Percentiles rank a stretch among this genome's conserved stretches.
Conservation (phyloP, 2,888 invertebrate species). For the Eupeodes latifasciatus region DNA sequence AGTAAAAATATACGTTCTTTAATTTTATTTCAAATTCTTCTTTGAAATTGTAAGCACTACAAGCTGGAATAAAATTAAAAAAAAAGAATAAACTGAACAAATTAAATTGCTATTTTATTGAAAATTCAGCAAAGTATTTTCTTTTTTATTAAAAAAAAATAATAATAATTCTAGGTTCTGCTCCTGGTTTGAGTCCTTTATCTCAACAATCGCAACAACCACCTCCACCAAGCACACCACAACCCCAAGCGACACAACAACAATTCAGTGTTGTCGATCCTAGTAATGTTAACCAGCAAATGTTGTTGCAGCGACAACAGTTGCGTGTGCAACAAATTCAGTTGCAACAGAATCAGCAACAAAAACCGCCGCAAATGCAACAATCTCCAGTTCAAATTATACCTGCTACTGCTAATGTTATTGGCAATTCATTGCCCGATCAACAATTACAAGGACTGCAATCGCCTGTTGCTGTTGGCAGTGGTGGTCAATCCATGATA, state of each 20-base stretch:
- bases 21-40: too few relatives aligned
- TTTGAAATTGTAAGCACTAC: background rate
- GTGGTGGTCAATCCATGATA: slow-evolving; percentile 78
- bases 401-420: slow-evolving; percentile 79
- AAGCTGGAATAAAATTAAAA: background rate
- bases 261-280: slow-evolving; percentile 79
- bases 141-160: slow-evolving; percentile 10
- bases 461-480: slow-evolving; percentile 66
- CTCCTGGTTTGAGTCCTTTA: slow-evolving; percentile 83
- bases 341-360: slow-evolving; percentile 78
- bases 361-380: slow-evolving; percentile 78
- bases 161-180: slow-evolving; percentile 76
- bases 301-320: slow-evolving; percentile 82
- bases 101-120: background rate
- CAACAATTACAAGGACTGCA: slow-evolving; percentile 70
- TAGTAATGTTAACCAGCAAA: slow-evolving; percentile 83
- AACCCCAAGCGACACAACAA: slow-evolving; percentile 79
- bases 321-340: slow-evolving; percentile 82
- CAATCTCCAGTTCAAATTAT: slow-evolving; percentile 82
- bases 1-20: too few relatives aligned
- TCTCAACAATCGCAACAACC: slow-evolving; percentile 79
- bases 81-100: background rate
- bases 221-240: slow-evolving; percentile 76
- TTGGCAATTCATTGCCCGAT: slow-evolving; percentile 78
- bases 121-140: too few relatives aligned